phyloP scores from a whole-genome alignment of 2,797 vertebrate genomes.

The Typhlichthys subterraneus region DNA sequence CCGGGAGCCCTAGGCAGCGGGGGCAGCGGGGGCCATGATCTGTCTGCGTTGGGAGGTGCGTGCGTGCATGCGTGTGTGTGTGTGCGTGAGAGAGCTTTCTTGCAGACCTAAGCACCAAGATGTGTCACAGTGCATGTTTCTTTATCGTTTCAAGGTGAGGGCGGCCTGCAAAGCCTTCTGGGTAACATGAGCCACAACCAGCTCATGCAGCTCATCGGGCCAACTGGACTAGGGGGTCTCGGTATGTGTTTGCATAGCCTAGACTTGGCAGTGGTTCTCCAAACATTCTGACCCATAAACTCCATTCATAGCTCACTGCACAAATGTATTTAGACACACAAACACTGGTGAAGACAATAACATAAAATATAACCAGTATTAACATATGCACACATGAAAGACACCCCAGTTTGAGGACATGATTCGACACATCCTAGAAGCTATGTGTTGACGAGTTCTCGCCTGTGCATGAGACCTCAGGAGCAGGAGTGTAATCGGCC shows the following conservation, averaged over 20 bases:
- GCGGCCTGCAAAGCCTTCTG: conserved; percentile 96
- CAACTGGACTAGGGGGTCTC: conserved; percentile 94
- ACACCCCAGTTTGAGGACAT: no score
- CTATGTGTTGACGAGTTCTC: not conserved
- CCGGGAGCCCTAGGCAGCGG: conserved; percentile 87
- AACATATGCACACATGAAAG: not conserved
- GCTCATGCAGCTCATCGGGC: conserved; percentile 98
- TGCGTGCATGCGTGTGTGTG: no score
- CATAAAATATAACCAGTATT: accelerated
- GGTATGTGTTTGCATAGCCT: conserved; percentile 69
- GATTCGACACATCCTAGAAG: no score
- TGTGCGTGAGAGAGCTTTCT: no score
- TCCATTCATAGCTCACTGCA: no score
- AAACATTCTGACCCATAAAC: no score
- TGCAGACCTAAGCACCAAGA: no score
- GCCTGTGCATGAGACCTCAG: not conserved
- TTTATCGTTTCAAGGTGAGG: conserved; percentile 81
- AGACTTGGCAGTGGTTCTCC: not conserved
- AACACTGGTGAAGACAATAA: not conserved
- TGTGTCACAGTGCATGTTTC: not conserved
- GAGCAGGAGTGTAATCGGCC: not conserved
- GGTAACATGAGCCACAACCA: conserved; percentile 99
- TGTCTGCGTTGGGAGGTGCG: conserved; percentile 90
- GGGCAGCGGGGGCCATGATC: conserved; percentile 87
- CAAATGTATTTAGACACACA: not conserved